Evolutionary conservation across 2,797 vertebrate species (phyloP).

Genomic region (Capromys pilorides): DNA sequence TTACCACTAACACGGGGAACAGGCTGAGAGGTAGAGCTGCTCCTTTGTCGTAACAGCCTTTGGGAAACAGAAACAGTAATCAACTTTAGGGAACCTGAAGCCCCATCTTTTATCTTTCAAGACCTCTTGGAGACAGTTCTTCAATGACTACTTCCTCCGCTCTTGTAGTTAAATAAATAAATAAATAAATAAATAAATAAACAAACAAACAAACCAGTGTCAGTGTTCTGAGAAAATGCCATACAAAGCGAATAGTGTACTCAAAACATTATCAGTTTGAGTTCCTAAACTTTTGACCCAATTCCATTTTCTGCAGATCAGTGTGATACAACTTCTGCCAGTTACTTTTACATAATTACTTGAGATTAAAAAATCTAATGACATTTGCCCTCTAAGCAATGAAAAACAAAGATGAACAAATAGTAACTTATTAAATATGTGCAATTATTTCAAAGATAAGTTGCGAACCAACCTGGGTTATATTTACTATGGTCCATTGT

Average conservation of each 20-base stretch:
- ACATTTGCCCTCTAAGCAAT: not conserved
- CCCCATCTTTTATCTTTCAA: not conserved
- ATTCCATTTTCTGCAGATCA: not conserved
- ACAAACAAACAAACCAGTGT: rapidly evolving
- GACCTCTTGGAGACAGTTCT: not conserved
- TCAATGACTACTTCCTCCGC: not conserved
- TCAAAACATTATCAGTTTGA: not conserved
- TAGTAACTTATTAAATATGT: not conserved
- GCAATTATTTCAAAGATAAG: not conserved
- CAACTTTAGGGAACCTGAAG: not conserved
- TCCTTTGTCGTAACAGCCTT: not conserved
- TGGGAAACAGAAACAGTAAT: not conserved
- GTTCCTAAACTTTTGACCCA: not conserved
- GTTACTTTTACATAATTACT: not conserved
- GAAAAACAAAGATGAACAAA: not conserved
- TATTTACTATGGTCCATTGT: not conserved
- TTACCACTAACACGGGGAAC: not conserved
- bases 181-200: too few relatives aligned
- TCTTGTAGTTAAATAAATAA: not conserved
- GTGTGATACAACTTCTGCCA: not conserved
- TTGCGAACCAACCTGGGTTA: too few relatives aligned
- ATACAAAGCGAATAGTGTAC: not conserved
- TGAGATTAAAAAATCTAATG: not conserved
- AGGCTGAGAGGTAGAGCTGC: not conserved
- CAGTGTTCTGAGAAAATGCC: not conserved